Percentiles rank a stretch among this genome's conserved stretches.
These are phyloP conservation scores for Dasysyrphus tricinctus DNA, from an alignment of 2,888 invertebrate species.

Conservation along the genomic window DNA sequence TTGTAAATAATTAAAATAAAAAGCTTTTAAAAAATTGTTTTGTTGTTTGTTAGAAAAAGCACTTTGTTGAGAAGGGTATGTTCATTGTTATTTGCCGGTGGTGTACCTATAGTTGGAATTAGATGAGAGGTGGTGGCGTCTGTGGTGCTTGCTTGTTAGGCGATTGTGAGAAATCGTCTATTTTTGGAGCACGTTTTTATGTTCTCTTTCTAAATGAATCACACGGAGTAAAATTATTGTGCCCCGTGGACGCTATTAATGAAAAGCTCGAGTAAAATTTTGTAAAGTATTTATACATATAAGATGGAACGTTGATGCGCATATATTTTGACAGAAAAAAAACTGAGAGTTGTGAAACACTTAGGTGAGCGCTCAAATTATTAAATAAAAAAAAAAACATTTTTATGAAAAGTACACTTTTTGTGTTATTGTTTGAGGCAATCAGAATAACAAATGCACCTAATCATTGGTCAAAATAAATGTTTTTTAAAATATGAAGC, in stretches of 20 bases:
- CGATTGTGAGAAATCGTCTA: slow-evolving; percentile 69
- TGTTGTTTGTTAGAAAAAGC: slow-evolving; percentile 20
- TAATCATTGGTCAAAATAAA: too few species aligned
- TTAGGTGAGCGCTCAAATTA: slow-evolving; percentile 48
- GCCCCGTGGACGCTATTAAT: slow-evolving; percentile 68
- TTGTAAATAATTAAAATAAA: slow-evolving; percentile 29
- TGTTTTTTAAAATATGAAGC: too few species aligned
- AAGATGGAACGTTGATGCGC: slow-evolving; percentile 28
- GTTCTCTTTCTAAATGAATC: slow-evolving; percentile 65
- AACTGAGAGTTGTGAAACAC: background rate
- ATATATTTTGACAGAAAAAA: slow-evolving; percentile 58
- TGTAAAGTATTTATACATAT: slow-evolving; percentile 26
- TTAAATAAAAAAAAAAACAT: background rate
- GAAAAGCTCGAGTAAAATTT: slow-evolving; percentile 67
- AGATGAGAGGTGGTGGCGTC: slow-evolving; percentile 55
- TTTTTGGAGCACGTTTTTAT: slow-evolving; percentile 69
- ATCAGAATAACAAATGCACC: too few species aligned
- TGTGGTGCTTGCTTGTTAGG: slow-evolving; percentile 51
- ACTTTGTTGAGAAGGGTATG: slow-evolving; percentile 21
- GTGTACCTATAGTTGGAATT: background rate
- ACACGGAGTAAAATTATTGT: slow-evolving; percentile 64
- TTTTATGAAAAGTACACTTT: too few species aligned
- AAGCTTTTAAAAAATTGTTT: background rate
- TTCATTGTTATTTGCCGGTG: slow-evolving; percentile 36
- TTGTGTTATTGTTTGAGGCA: too few species aligned